Conservation (phyloP, 2,888 invertebrate species). For the Amiota minor region DNA sequence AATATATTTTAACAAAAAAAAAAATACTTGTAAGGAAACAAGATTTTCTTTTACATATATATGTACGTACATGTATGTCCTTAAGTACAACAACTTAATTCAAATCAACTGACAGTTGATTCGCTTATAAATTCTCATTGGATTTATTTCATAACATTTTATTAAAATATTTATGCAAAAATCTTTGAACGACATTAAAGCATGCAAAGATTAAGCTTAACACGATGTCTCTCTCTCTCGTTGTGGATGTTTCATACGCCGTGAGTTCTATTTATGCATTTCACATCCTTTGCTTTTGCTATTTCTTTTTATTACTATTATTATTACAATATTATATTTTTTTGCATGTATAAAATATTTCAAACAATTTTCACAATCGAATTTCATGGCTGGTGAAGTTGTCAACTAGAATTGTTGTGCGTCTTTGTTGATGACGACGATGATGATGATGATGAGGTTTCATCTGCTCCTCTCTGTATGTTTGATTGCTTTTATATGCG, state of each 20-base stretch:
- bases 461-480: not conserved
- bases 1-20: conserved; percentile 23
- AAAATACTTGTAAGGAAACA: conserved; percentile 52
- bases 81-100: too few species aligned
- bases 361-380: conserved; percentile 66
- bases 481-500: conserved; percentile 1
- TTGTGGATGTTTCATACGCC: not conserved
- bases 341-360: conserved; percentile 50
- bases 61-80: too few species aligned
- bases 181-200: conserved; percentile 52
- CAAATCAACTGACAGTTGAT: too few species aligned
- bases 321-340: not conserved
- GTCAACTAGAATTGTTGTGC: not conserved
- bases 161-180: conserved; percentile 66
- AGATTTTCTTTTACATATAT: too few species aligned
- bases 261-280: conserved; percentile 1
- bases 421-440: not conserved
- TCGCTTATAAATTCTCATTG: conserved; percentile 33
- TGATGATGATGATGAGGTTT: conserved; percentile 8
- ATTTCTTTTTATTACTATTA: not conserved
- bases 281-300: not conserved
- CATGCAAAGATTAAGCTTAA: conserved; percentile 28
- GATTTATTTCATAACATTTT: conserved; percentile 53
- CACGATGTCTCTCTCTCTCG: not conserved
- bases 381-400: conserved; percentile 53